phyloP scores from a whole-genome alignment of 2,113 vertebrate species.

The Catharus bicknelli region DNA sequence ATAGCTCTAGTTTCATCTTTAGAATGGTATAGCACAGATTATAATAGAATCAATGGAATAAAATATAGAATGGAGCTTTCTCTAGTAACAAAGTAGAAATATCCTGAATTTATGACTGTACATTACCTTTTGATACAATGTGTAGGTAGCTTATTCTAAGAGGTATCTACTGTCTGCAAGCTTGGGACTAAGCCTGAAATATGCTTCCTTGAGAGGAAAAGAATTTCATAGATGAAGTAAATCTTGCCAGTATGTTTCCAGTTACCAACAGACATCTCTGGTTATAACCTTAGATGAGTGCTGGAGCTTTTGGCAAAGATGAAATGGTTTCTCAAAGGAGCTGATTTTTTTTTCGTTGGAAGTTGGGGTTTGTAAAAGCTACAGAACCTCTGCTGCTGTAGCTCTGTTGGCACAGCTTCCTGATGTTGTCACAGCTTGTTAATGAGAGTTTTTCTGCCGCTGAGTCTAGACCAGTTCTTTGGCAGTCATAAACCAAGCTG shows the following conservation, averaged over 20 bases:
- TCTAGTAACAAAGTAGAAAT: not conserved
- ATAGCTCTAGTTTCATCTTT: not conserved
- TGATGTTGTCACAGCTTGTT: not conserved
- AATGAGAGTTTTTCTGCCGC: not conserved
- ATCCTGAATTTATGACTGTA: not conserved
- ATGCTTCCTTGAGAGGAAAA: not conserved
- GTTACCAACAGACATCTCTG: not conserved
- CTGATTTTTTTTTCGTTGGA: not conserved
- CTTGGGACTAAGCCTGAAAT: not conserved
- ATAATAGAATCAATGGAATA: not conserved
- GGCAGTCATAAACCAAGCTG: not conserved
- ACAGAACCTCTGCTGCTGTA: not conserved
- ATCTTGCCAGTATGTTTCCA: not conserved
- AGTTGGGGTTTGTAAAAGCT: not conserved
- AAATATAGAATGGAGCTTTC: not conserved
- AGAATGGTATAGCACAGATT: not conserved
- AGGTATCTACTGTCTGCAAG: not conserved
- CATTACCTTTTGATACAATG: not conserved
- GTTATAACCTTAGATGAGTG: not conserved
- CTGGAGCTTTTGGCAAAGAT: not conserved
- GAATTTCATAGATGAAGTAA: not conserved
- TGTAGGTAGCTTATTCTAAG: not conserved
- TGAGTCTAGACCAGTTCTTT: not conserved
- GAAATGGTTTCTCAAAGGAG: not conserved
- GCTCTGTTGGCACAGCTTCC: not conserved